These are phyloP conservation scores for Nebria ingens DNA, from an alignment of 1,140 invertebrate species.

Conservation along the genomic window DNA sequence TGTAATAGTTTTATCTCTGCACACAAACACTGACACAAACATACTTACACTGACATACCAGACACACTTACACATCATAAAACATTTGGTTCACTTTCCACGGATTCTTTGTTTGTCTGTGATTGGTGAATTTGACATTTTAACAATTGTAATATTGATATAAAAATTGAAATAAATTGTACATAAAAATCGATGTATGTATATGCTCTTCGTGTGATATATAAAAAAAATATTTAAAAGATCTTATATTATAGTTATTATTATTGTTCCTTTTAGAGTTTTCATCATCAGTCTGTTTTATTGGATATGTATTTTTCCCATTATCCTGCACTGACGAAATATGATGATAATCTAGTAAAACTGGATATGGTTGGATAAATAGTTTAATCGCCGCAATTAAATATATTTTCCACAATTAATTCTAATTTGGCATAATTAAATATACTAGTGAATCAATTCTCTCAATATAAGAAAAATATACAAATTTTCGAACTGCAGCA, in stretches of 20 bases:
- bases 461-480: too few relatives aligned
- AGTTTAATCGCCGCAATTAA: too few relatives aligned
- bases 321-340: too few relatives aligned
- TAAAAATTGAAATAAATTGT: conserved; percentile 10
- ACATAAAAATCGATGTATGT: conserved; percentile 31
- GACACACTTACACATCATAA: neutral
- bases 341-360: too few relatives aligned
- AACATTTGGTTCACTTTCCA: neutral
- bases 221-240: conserved; percentile 23
- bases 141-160: conserved; percentile 10
- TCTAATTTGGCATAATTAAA: too few relatives aligned
- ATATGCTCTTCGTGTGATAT: conserved; percentile 37
- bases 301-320: too few relatives aligned
- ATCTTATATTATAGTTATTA: neutral
- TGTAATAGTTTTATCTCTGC: conserved; percentile 5
- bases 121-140: conserved; percentile 5
- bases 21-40: neutral
- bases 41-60: neutral
- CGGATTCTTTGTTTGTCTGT: neutral
- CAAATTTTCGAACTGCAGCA: too few relatives aligned
- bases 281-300: too few relatives aligned
- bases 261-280: neutral
- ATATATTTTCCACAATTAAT: too few relatives aligned
- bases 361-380: too few relatives aligned
- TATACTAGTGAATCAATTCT: too few relatives aligned